A percentile compares a stretch with the other conserved stretches of the same genome.
Conservation (phyloP, 2,888 invertebrate species). For the Troides oblongomaculatus region DNA sequence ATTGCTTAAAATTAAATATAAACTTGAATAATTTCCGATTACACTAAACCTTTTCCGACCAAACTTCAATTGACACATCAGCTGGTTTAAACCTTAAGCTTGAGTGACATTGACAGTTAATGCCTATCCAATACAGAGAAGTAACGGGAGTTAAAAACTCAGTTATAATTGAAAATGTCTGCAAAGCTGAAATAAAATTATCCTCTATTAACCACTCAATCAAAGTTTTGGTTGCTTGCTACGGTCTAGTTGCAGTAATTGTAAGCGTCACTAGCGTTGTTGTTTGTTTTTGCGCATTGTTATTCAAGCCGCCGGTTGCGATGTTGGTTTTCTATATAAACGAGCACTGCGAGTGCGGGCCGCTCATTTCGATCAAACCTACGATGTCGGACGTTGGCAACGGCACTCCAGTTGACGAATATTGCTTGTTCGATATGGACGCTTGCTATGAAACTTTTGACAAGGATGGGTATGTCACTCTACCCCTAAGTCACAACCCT, state of each 20-base stretch:
- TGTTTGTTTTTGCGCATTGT: slow-evolving; percentile 42
- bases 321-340: slow-evolving; percentile 69
- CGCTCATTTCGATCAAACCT: slow-evolving; percentile 69
- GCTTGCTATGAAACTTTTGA: slow-evolving; percentile 95
- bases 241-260: slow-evolving; percentile 16
- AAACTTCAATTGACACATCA: neutral
- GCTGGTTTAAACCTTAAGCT: slow-evolving; percentile 17
- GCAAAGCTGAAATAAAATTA: slow-evolving; percentile 29
- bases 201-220: slow-evolving; percentile 20
- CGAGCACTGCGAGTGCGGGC: slow-evolving; percentile 50
- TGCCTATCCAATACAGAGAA: neutral
- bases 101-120: slow-evolving; percentile 17
- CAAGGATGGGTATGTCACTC: slow-evolving; percentile 87
- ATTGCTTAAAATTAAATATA: too few relatives aligned
- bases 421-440: slow-evolving; percentile 87
- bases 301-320: slow-evolving; percentile 38
- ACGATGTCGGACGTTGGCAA: slow-evolving; percentile 72
- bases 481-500: slow-evolving; percentile 27
- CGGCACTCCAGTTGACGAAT: slow-evolving; percentile 71
- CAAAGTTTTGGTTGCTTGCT: slow-evolving; percentile 20
- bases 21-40: too few relatives aligned
- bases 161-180: slow-evolving; percentile 8
- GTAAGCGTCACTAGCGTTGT: slow-evolving; percentile 13
- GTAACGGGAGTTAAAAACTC: slow-evolving; percentile 4
- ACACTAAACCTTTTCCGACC: too few relatives aligned